These are phyloP conservation scores for Digitonthophagus gazella DNA, from an alignment of 2,888 invertebrate species.

Conservation along the genomic window DNA sequence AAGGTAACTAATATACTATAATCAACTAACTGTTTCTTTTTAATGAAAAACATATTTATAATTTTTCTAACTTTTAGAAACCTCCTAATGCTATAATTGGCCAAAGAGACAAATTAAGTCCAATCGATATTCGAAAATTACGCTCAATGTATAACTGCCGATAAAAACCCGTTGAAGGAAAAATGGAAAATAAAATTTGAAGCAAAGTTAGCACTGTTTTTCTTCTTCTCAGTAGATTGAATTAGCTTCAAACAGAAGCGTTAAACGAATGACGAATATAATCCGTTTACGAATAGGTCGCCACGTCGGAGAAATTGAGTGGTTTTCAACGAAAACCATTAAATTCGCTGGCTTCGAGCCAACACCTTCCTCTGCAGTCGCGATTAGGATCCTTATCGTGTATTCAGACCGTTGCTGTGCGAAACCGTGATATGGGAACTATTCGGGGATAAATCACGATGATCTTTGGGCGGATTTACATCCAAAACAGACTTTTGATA, in stretches of 20 bases:
- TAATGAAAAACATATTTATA: background rate
- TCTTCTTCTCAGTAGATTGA: background rate
- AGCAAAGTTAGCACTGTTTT: background rate
- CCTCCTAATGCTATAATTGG: conserved; percentile 58
- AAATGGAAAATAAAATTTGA: background rate
- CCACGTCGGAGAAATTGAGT: background rate
- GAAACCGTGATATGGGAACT: background rate
- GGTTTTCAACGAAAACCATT: background rate
- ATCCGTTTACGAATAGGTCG: background rate
- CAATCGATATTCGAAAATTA: conserved; percentile 69
- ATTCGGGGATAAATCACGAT: background rate
- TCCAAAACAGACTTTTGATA: background rate
- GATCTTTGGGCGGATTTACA: background rate
- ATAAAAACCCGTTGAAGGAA: conserved; percentile 9
- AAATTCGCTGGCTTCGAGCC: background rate
- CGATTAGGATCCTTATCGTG: background rate
- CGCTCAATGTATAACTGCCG: conserved; percentile 73
- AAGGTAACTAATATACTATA: conserved; percentile 15
- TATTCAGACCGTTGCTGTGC: background rate
- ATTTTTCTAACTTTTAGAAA: conserved; percentile 18
- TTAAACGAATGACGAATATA: background rate
- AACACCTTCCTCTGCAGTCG: background rate
- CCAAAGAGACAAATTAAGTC: conserved; percentile 72
- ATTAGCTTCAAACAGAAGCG: background rate
- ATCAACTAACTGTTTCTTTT: background rate